Evolutionary conservation across 1,140 invertebrate genomes (phyloP).

Genomic region (Saxidomus purpurata): DNA sequence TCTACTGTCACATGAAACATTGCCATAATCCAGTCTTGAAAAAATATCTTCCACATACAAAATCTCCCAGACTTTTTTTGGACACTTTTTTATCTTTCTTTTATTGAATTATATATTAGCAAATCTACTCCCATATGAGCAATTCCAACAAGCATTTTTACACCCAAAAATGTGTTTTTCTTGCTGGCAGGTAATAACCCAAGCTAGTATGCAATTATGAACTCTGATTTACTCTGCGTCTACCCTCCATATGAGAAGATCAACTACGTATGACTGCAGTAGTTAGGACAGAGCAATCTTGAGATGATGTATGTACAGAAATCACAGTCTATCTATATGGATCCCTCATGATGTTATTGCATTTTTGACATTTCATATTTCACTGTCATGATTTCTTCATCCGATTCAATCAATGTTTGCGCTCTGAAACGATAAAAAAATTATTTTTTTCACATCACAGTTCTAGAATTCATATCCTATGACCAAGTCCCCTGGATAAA

Average conservation of each 20-base stretch:
- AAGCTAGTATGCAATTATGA: not conserved
- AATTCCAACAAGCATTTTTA: too few species aligned
- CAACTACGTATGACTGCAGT: not conserved
- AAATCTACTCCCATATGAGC: too few species aligned
- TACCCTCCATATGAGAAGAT: not conserved
- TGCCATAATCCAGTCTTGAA: too few species aligned
- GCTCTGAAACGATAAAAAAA: conserved; percentile 87
- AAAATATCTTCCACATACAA: too few species aligned
- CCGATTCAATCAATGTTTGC: conserved; percentile 94
- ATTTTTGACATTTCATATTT: conserved; percentile 97
- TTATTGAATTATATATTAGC: too few species aligned
- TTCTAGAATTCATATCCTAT: too few species aligned
- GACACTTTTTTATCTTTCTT: too few species aligned
- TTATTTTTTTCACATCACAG: too few species aligned
- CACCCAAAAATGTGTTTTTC: too few species aligned
- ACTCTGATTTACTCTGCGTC: not conserved
- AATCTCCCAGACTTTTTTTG: too few species aligned
- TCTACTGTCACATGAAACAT: too few species aligned
- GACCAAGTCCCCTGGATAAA: too few species aligned
- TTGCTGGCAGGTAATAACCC: not conserved
- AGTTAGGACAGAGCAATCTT: not conserved
- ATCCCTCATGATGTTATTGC: conserved; percentile 88
- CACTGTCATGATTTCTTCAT: conserved; percentile 95
- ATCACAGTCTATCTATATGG: conserved; percentile 39
- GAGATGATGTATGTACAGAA: conserved; percentile 46